Conservation (phyloP, 1,140 invertebrate genomes). For the Cyclargus thomasi region DNA sequence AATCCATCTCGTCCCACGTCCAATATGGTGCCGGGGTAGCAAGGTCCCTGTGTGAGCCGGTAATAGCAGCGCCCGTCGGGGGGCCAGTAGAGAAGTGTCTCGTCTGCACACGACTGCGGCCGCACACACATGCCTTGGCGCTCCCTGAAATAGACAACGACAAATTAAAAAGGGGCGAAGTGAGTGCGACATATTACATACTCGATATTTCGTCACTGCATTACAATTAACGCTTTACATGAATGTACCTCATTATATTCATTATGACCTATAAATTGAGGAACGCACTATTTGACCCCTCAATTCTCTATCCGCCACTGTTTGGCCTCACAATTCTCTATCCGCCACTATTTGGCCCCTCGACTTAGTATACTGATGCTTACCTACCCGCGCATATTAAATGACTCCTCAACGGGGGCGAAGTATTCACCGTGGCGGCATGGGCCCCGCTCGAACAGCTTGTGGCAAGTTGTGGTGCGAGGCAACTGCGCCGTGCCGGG, state of each 20-base stretch:
- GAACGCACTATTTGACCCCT: too few relatives aligned
- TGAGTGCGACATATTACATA: too few relatives aligned
- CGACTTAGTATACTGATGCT: slow-evolving; percentile 39
- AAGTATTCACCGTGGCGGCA: slow-evolving; percentile 83
- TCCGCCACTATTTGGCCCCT: too few relatives aligned
- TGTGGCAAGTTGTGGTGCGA: slow-evolving; percentile 78
- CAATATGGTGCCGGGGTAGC: slow-evolving; percentile 82
- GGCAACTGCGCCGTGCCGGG: slow-evolving; percentile 82
- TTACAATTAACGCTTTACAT: too few relatives aligned
- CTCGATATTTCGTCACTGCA: too few relatives aligned
- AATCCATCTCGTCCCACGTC: slow-evolving; percentile 76
- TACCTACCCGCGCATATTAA: slow-evolving; percentile 71
- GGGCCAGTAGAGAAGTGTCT: slow-evolving; percentile 82
- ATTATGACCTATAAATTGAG: too few relatives aligned
- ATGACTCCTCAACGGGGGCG: slow-evolving; percentile 76
- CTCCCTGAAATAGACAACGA: slow-evolving; percentile 45
- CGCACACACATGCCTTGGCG: slow-evolving; percentile 82
- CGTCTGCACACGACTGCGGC: slow-evolving; percentile 76
- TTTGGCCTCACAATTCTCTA: too few relatives aligned
- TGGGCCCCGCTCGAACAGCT: slow-evolving; percentile 82
- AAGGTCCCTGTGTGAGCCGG: slow-evolving; percentile 82
- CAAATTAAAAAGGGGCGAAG: neutral
- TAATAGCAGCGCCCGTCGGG: slow-evolving; percentile 83
- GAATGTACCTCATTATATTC: too few relatives aligned
- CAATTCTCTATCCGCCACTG: too few relatives aligned